Base-by-base conservation (phyloP, 2,888 invertebrate genomes). In the Euplagia quadripunctaria region DNA sequence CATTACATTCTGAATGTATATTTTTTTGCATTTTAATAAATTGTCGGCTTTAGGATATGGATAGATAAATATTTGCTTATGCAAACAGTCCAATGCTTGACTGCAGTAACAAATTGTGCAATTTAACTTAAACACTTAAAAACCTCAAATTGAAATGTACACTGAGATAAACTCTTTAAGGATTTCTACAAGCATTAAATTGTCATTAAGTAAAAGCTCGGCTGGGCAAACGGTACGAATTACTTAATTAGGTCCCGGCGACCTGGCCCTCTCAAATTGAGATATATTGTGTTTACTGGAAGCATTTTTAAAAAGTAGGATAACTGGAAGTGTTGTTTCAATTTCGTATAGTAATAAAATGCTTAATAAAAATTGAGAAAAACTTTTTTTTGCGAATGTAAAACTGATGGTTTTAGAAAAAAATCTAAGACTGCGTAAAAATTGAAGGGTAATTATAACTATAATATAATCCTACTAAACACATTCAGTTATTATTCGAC, bases 121-220 rank as follows among this genome's bases (percentile, higher is more conserved):
- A 12, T 41, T 64, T 11, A n/a, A 64, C 0, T 31, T 43, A 17
- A 71, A 52, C 46, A 64, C 9, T 64, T 64, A 66, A 52, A 63
- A 31, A 52, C 42, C 20, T 46, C 61, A 51, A 52, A 71, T 71
- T 63, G 52, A 71, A 70, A 41, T 63, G 58, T 66, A 61, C 51
- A 70, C 12, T 68, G 55, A 80, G 81, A 85, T 86, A 88, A 91
- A 88, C 88, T 87, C 84, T 89, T 89, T 85, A 88, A 86, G 85
- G 83, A 80, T 77, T 70, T 79, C 83, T 84, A 86, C 76, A 71
- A 75, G 91, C 92, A 93, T 94, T 95, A 94, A 94, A 95, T 95
- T 93, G 94, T 94, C 93, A 94, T 95, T 94, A 94, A 91, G 90
- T 91, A 88, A 92, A 91, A 90, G 92, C 93, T 86, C 84, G 86